A percentile compares a stretch with the other conserved stretches of the same genome.
These are phyloP conservation scores for Brevimyrus niger DNA, from an alignment of 2,113 vertebrate species.

Conservation along the genomic window DNA sequence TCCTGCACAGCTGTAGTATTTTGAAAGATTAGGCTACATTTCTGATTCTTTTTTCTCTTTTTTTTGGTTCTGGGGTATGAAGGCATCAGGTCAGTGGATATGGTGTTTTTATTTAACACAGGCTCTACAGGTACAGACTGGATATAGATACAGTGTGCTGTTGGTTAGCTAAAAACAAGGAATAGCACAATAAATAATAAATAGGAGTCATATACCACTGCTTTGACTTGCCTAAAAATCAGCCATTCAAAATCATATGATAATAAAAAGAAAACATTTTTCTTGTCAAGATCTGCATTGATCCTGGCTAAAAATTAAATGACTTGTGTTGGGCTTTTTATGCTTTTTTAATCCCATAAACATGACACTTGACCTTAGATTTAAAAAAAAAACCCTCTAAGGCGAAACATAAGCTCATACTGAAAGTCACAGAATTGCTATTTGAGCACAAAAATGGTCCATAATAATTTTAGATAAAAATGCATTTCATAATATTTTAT, in stretches of 20 bases:
- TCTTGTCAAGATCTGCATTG: neutral
- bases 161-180: neutral
- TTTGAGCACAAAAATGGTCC: neutral
- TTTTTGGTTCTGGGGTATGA: neutral
- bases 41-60: neutral
- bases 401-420: neutral
- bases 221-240: neutral
- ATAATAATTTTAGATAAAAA: neutral
- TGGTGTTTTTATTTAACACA: neutral
- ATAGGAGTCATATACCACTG: neutral
- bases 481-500: neutral
- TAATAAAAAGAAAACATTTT: neutral
- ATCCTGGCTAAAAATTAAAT: neutral
- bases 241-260: neutral
- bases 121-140: neutral
- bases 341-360: neutral
- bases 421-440: neutral
- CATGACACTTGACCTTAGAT: neutral
- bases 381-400: neutral
- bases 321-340: neutral
- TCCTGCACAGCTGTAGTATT: constrained; percentile 5
- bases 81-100: neutral
- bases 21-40: neutral
- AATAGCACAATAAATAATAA: neutral
- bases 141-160: neutral